phyloP scores from a whole-genome alignment of 2,888 invertebrate species.

The Eupithecia abbreviata region DNA sequence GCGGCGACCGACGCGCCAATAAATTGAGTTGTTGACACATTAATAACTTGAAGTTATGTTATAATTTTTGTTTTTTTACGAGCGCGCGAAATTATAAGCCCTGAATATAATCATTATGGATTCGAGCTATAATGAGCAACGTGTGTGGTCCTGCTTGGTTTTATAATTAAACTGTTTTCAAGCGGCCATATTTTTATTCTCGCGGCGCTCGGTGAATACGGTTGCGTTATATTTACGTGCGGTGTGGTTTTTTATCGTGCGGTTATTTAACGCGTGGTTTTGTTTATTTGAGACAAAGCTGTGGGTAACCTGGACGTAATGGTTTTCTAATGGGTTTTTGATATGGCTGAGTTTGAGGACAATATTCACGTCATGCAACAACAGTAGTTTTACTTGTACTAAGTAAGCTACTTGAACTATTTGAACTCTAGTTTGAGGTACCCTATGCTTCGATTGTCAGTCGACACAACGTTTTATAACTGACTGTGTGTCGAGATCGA shows the following conservation, averaged over 20 bases:
- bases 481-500: no score
- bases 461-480: no score
- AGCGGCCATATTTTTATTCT: slow-evolving; percentile 68
- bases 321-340: slow-evolving; percentile 2
- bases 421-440: no score
- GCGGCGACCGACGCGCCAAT: slow-evolving; percentile 76
- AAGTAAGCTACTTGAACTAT: no score
- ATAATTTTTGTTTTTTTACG: slow-evolving; percentile 76
- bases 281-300: slow-evolving; percentile 20
- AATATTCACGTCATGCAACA: no score
- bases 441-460: no score
- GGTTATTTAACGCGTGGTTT: slow-evolving; percentile 40
- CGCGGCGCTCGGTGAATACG: slow-evolving; percentile 52
- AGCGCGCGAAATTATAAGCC: slow-evolving; percentile 80
- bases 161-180: slow-evolving; percentile 72
- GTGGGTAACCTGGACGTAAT: slow-evolving; percentile 6
- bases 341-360: no score
- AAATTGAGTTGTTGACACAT: slow-evolving; percentile 85
- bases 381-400: no score
- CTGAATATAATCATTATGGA: slow-evolving; percentile 79
- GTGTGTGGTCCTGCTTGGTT: slow-evolving; percentile 77
- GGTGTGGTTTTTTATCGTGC: slow-evolving; percentile 25
- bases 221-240: slow-evolving; percentile 41
- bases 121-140: slow-evolving; percentile 74
- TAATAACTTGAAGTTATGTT: slow-evolving; percentile 82